Evolutionary conservation across 2,797 vertebrate species (phyloP), one percentile per base, ranked within the genome.

Genomic region (Phalloptychus januarius): DNA sequence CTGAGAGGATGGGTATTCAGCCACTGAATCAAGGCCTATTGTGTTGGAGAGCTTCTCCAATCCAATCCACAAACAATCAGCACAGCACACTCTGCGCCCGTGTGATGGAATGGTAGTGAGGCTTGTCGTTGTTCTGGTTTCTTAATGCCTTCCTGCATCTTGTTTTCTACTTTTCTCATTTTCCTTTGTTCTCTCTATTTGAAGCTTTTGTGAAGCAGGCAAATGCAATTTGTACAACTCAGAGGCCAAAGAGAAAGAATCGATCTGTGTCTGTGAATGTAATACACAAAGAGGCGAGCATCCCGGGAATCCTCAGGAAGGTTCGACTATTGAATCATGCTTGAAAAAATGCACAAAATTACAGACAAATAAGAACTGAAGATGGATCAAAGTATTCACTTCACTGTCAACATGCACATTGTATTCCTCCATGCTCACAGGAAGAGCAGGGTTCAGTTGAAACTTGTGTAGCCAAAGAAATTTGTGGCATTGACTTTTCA

Each of bases 201-300:
- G 78, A 84, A 77, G 80, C 50, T 83, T 86, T 84, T 78, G 86
- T 76, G 67, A 72, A 63, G 81, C 79, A 87, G 85, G 88, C 87
- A 91, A 92, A 92, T 83, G 73, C 71, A 88, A 89, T 92, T 89
- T 89, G 86, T 89, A 71, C 44, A 81, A 85, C 46, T 75, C 4
- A 12, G 80, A 71, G 75, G 75, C 56, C 54, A 74, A 48, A 58
- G 77, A 78, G 40, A 23, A 52, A 76, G 54, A 86, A 92, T 91
- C 75, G 80, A 92, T 91, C 85, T 8, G 72, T 33, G 74, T 83
- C 63, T 79, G 83, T 75, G 75, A 80, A 75, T 52, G 75, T 65
- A 81, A 85, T 75, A 76, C 81, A 79, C 76, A 80, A 82, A 45
- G 65, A 76, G 75, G n/a, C 77, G 75, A 85, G 82, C 74, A 75